Base-by-base conservation (phyloP, 1,140 invertebrate genomes). In the Drosophila pseudoananassae region DNA sequence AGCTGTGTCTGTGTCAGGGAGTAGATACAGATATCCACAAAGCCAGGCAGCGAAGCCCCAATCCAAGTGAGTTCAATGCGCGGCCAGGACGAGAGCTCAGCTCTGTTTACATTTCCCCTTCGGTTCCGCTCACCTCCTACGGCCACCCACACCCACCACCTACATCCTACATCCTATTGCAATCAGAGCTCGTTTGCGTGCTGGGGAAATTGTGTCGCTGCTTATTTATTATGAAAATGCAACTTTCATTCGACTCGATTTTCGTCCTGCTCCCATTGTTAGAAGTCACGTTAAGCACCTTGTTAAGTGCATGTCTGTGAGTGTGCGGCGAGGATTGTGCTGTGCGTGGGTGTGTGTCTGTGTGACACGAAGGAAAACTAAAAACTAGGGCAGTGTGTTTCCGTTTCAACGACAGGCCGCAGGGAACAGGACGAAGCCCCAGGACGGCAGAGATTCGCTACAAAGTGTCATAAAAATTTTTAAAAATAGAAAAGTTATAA, bases 381-480 rank as follows among this genome's bases (percentile, higher is more conserved):
- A 78, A 90, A 91, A 91, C 71, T 91, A 90, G 90, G 90, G 82
- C 89, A 91, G 74, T 91, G 89, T 91, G 90, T 81, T 91, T 91
- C 72, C 75, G 56, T 85, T 72, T 87, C 65, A 68, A 72, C 68
- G 75, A 76, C 74, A 87, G 51, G 78, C 75, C 79, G 57, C 80
- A 69, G 51, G 64, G 49, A 47, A 51, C 53, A 56, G 63, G 31
- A 68, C 65, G 55, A 47, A 47, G 47, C 56, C 65, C 27, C 60
- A 63, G 57, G 31, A 72, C 43, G 56, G 58, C 76, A 72, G 43
- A 61, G 52, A 66, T 70, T 54, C 25, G 17, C 15, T 17, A 46
- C 8, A 23, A 14, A 43, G 40, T 43, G 40, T 15, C 33, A 5
- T 1, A n/a, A 12, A 12, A 1, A 36, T n/a, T 10, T 36, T 4